A percentile compares a stretch with the other conserved stretches of the same genome.
These are phyloP conservation scores for Drosophila heteroneura DNA, from an alignment of 2,888 invertebrate genomes.

Conservation along the genomic window DNA sequence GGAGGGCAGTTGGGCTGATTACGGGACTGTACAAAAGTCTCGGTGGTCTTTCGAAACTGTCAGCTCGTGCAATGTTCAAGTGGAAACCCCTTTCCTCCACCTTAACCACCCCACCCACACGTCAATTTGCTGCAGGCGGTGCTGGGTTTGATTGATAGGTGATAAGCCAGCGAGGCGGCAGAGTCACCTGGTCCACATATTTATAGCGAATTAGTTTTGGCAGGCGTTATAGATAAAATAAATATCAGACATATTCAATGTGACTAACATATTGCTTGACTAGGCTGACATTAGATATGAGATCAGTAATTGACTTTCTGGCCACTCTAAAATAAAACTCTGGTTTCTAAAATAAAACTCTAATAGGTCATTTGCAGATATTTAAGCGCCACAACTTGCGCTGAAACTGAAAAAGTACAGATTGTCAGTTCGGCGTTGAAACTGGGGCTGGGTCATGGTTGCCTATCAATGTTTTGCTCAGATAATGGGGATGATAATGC, in stretches of 20 bases:
- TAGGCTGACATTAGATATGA: conserved; percentile 1
- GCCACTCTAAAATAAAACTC: background rate
- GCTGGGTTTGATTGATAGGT: conserved; percentile 57
- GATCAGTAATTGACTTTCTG: conserved; percentile 3
- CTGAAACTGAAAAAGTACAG: conserved; percentile 26
- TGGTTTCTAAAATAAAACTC: conserved; percentile 16
- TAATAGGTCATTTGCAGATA: conserved; percentile 67
- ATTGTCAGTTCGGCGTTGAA: conserved; percentile 37
- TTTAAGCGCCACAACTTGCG: conserved; percentile 43
- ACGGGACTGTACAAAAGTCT: conserved; percentile 75
- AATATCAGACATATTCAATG: conserved; percentile 14
- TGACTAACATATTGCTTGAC: conserved; percentile 40
- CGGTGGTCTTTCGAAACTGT: conserved; percentile 40
- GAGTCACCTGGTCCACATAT: conserved; percentile 37
- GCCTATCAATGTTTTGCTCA: conserved; percentile 62
- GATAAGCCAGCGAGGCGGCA: conserved; percentile 33
- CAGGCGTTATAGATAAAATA: conserved; percentile 15
- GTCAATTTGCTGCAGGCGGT: conserved; percentile 32
- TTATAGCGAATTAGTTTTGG: conserved; percentile 32
- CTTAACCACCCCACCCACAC: background rate
- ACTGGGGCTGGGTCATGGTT: conserved; percentile 68
- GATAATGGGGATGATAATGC: conserved; percentile 73
- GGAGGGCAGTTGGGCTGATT: conserved; percentile 41
- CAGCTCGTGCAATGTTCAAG: conserved; percentile 67
- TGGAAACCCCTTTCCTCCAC: conserved; percentile 19